Conservation (phyloP, 2,797 vertebrate species). For the Triplophysa bombifrons region DNA sequence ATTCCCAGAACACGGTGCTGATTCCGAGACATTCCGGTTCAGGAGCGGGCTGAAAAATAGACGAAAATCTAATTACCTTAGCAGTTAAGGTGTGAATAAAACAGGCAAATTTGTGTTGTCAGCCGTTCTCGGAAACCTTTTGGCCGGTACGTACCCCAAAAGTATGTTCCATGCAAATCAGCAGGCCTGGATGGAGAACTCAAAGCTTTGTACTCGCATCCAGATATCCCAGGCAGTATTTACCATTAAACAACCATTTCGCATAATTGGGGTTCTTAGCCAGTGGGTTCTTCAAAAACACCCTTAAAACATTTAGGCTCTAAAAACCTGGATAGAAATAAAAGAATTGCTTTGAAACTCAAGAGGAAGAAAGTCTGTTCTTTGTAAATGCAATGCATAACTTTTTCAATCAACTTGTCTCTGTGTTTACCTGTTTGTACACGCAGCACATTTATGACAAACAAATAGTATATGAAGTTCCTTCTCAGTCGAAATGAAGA, state of each 20-base stretch:
- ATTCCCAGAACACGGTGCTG: conserved; percentile 46
- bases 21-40: conserved; percentile 13
- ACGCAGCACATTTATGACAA: neutral
- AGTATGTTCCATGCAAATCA: neutral
- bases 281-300: conserved; percentile 15
- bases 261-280: neutral
- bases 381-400: neutral
- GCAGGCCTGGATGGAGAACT: neutral
- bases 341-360: neutral
- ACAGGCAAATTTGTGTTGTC: conserved; percentile 35
- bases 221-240: neutral
- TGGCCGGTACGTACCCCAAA: neutral
- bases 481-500: neutral
- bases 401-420: neutral
- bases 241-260: conserved; percentile 14
- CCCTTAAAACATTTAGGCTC: neutral
- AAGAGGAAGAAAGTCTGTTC: neutral
- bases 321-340: neutral
- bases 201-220: neutral
- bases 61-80: conserved; percentile 33
- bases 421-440: conserved; percentile 17
- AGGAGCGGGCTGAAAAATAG: conserved; percentile 30
- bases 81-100: conserved; percentile 57
- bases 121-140: conserved; percentile 36
- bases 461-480: neutral